These are phyloP conservation scores for Galerucella pusilla DNA, from an alignment of 2,888 invertebrate species.

Conservation along the genomic window DNA sequence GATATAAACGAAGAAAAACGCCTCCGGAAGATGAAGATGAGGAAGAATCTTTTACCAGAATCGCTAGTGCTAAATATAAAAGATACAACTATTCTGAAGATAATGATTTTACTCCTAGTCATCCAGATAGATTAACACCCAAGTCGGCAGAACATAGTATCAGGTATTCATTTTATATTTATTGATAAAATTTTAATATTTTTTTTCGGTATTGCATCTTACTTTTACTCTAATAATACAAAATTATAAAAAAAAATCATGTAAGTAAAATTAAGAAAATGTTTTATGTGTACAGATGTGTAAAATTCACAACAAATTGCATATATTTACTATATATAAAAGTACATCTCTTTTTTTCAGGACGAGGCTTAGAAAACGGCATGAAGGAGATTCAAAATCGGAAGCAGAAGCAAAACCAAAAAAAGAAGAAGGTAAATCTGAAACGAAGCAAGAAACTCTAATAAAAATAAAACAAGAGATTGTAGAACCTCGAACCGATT, in stretches of 20 bases:
- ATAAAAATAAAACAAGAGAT: slow-evolving; percentile 46
- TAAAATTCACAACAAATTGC: no score
- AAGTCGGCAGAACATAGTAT: slow-evolving; percentile 28
- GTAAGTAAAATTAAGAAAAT: no score
- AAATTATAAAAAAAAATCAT: no score
- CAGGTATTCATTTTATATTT: slow-evolving; percentile 17
- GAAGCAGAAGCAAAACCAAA: slow-evolving; percentile 23
- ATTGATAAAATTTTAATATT: not conserved
- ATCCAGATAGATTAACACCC: slow-evolving; percentile 23
- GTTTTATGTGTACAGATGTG: no score
- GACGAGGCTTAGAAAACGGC: slow-evolving; percentile 48
- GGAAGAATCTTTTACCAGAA: slow-evolving; percentile 25
- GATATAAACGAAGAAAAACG: slow-evolving; percentile 42
- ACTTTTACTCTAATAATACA: no score
- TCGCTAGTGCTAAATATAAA: slow-evolving; percentile 27
- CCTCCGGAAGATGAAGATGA: slow-evolving; percentile 44
- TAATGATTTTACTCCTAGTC: slow-evolving; percentile 52
- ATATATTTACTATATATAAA: no score
- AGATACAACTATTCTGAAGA: slow-evolving; percentile 52
- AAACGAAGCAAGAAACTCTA: slow-evolving; percentile 60
- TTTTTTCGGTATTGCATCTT: no score
- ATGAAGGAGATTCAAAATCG: slow-evolving; percentile 41
- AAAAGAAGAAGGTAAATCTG: slow-evolving; percentile 53
- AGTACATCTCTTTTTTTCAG: slow-evolving; percentile 31
- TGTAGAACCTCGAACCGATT: slow-evolving; percentile 33